Conservation (phyloP, 2,888 invertebrate genomes). For the Netelia fuscicornis region DNA sequence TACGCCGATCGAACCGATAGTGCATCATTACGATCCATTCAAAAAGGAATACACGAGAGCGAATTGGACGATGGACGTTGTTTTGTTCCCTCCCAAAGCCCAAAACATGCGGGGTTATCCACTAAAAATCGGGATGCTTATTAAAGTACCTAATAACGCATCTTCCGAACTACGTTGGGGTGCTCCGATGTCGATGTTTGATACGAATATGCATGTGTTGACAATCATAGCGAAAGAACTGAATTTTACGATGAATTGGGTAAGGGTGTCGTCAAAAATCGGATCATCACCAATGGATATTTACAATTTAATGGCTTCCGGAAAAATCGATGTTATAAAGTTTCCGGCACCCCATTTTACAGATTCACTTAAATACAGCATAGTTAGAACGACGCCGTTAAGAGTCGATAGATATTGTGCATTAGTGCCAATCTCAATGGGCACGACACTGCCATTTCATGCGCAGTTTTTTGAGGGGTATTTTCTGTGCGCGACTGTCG, state of each 20-base stretch:
- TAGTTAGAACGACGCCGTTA: constrained; percentile 29
- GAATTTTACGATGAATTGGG: constrained; percentile 66
- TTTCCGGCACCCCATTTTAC: constrained; percentile 12
- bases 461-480: constrained; percentile 4
- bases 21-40: constrained; percentile 71
- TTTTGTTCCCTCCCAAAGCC: constrained; percentile 69
- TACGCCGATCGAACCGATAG: constrained; percentile 2
- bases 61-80: constrained; percentile 28
- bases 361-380: not conserved
- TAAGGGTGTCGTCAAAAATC: too few relatives aligned
- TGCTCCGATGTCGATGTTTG: not conserved
- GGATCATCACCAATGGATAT: not conserved
- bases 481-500: constrained; percentile 25
- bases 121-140: constrained; percentile 21
- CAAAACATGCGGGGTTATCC: constrained; percentile 67
- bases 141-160: not conserved
- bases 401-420: constrained; percentile 50
- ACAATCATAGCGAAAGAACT: constrained; percentile 23
- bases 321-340: constrained; percentile 45
- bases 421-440: constrained; percentile 49
- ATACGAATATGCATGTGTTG: constrained; percentile 46
- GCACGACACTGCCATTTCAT: not conserved
- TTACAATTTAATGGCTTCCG: constrained; percentile 15
- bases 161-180: not conserved
- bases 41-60: constrained; percentile 35